phyloP scores from a whole-genome alignment of 2,797 vertebrate genomes.

The Sandelia bainsii region DNA sequence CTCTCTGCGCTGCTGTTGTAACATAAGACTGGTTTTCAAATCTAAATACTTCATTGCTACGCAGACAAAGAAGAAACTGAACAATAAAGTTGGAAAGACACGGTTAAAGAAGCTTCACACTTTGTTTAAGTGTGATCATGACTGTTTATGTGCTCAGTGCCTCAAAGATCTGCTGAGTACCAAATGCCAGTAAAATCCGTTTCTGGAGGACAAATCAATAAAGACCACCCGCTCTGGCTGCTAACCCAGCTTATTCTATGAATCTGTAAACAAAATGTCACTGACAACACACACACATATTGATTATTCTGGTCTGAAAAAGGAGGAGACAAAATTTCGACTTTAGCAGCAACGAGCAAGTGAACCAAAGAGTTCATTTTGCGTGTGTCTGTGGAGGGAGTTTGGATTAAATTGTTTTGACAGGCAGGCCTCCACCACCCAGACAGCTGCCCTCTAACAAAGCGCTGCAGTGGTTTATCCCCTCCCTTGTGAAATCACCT shows the following conservation, averaged over 20 bases:
- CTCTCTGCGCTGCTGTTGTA: not conserved
- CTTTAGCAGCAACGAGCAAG: constrained; percentile 1
- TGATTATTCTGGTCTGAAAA: constrained; percentile 24
- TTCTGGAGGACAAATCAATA: constrained; percentile 22
- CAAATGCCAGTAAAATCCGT: not conserved
- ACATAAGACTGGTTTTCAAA: not conserved
- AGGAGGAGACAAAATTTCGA: constrained; percentile 9
- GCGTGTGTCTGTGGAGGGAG: not conserved
- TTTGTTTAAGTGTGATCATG: too few relatives aligned
- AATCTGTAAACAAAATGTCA: constrained; percentile 26
- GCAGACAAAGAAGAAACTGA: too few relatives aligned
- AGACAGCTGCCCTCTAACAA: constrained; percentile 39
- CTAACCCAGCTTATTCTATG: not conserved
- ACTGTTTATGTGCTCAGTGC: too few relatives aligned
- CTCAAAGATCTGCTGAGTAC: not conserved
- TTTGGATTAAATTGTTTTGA: constrained; percentile 46
- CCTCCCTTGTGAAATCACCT: constrained; percentile 33
- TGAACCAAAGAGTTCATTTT: constrained; percentile 7
- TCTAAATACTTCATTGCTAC: not conserved
- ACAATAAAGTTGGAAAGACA: too few relatives aligned
- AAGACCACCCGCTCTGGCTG: not conserved
- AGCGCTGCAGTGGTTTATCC: constrained; percentile 25
- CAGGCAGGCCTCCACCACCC: constrained; percentile 34
- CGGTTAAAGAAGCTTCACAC: too few relatives aligned
- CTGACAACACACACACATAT: constrained; percentile 9